Base-by-base conservation (phyloP, 2,113 vertebrate genomes). In the Ifrita kowaldi region DNA sequence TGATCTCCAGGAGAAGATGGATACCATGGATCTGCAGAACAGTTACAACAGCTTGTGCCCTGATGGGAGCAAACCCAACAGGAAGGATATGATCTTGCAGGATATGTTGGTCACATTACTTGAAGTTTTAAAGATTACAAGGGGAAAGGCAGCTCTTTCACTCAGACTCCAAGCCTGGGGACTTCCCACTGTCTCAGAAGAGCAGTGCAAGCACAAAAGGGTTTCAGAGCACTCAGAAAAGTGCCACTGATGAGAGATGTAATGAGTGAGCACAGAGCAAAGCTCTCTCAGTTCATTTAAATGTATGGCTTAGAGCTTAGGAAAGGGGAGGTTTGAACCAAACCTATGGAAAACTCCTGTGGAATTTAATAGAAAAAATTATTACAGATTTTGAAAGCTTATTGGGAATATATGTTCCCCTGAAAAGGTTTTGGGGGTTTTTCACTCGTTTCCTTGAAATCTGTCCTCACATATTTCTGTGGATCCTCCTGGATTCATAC, bases 351-450 rank as follows among this genome's bases (percentile, higher is more conserved):
- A 96, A 95, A 90, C 69, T 80, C 71, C 56, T 67, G 32, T 78
- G 92, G 76, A 96, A 96, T 95, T 87, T 81, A 93, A 78, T 32
- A 77, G 73, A 35, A 94, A 96, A 95, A 89, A 87, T 26, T 15
- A 47, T 18, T 56, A 52, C 27, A 56, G 82, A 70, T 83, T 84
- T 77, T 86, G 75, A 93, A 95, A 84, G 50, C 33, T 87, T 91
- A 63, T 74, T 88, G 85, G 76, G 85, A 86, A 90, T 92, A 84
- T 95, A 89, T 62, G 8, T 86, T 77, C 55, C 53, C 47, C n/a
- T 69, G 41, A 47, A 95, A 95, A 81, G 9, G 24, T 95, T 93
- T 70, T 24, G 70, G 74, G 59, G 33, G 13, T 69, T 94, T 93
- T 86, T 70, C 47, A 32, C n/a, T 81, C 8, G 1, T 94, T 88